These are phyloP conservation scores for Muraenolepis orangiensis DNA, from an alignment of 2,797 vertebrate species.

Conservation along the genomic window DNA sequence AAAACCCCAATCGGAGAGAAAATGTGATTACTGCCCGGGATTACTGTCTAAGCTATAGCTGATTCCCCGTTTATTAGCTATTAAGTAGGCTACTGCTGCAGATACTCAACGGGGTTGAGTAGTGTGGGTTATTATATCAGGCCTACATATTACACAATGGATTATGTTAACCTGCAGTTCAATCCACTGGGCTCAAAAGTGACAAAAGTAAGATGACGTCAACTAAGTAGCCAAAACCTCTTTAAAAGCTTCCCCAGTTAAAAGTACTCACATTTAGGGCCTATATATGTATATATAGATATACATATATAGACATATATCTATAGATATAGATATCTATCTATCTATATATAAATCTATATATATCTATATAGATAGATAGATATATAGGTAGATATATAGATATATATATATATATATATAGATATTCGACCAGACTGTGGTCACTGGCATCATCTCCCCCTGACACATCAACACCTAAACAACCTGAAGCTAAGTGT, in stretches of 20 bases:
- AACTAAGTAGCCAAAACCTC: neutral
- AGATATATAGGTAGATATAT: too few species aligned
- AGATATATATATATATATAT: too few species aligned
- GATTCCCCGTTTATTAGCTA: neutral
- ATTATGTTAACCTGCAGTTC: neutral
- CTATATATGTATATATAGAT: too few species aligned
- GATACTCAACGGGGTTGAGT: neutral
- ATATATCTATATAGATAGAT: too few species aligned
- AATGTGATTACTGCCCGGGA: neutral
- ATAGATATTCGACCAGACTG: too few species aligned
- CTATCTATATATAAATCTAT: too few species aligned
- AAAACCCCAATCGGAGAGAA: neutral
- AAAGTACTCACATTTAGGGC: too few species aligned
- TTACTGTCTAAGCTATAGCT: neutral
- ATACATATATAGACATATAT: too few species aligned
- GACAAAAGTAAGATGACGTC: neutral
- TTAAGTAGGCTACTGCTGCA: neutral
- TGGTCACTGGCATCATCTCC: neutral
- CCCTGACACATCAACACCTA: neutral
- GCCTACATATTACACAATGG: neutral
- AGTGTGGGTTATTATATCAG: neutral
- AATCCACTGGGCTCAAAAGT: conserved; percentile 30
- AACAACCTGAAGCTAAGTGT: too few species aligned
- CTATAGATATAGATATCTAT: too few species aligned
- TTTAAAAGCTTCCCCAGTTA: too few species aligned